phyloP scores from a whole-genome alignment of 2,113 vertebrate species.

The Reinhardtius hippoglossoides region DNA sequence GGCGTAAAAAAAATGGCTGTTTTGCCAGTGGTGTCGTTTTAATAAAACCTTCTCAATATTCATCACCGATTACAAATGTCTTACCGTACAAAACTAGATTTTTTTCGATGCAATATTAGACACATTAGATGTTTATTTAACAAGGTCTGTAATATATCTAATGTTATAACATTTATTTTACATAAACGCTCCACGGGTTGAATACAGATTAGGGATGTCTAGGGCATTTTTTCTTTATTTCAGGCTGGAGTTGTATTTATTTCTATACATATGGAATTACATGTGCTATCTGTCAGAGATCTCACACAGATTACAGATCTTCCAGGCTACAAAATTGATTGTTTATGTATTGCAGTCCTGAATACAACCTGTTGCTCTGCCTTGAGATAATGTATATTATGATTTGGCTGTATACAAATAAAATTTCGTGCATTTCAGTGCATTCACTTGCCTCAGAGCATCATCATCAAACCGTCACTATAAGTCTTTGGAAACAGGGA shows the following conservation, averaged over 20 bases:
- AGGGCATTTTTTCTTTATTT: not conserved
- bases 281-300: not conserved
- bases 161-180: not conserved
- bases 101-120: no score
- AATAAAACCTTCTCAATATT: no score
- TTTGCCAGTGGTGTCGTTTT: no score
- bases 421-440: not conserved
- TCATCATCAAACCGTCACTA: not conserved
- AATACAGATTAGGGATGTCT: not conserved
- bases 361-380: constrained; percentile 3
- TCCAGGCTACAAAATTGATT: not conserved
- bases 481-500: constrained; percentile 1
- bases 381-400: no score
- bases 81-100: not conserved
- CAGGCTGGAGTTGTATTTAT: not conserved
- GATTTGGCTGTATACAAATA: no score
- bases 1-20: not conserved
- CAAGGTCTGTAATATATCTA: not conserved
- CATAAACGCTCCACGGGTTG: not conserved
- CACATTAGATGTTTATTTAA: no score
- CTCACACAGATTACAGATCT: not conserved
- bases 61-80: no score
- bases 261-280: not conserved
- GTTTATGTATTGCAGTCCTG: not conserved
- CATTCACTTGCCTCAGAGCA: not conserved